Evolutionary conservation across 2,797 vertebrate genomes (phyloP), one percentile per base, ranked within the genome.

Genomic region (Enteromius unitaeniatus): DNA sequence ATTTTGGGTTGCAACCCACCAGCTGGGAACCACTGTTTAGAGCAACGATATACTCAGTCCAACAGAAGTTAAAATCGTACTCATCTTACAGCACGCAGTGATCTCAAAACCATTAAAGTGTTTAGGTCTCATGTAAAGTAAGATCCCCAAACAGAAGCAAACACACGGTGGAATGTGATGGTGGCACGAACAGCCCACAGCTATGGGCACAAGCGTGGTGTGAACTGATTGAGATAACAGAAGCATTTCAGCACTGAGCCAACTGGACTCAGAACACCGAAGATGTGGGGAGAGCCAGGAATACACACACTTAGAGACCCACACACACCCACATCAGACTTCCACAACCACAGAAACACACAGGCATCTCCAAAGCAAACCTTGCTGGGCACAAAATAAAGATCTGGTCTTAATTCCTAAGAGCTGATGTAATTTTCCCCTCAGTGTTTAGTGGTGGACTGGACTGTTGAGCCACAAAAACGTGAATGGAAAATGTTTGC

Each of bases 221-320:
- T 86, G 69, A 89, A 84, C 70, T 28, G 73, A 85, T 53, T 34
- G 42, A 79, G 76, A 83, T 77, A 82, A 81, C 72, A 88, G 68
- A 80, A 76, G 42, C 40, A 26, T 42, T 81, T 60, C 62, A 81
- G 68, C 6, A 11, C 19, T 51, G 73, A 45, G 77, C 75, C 82
- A 68, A 65, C 70, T 78, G 80, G 72, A 65, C 67, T 28, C 58
- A 69, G 23, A 75, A 64, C 64, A 76, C 62, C 0, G 26, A 67
- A 9, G 65, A 77, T 40, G 19, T 51, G 26, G 5, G 26, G 60
- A 21, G 37, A 85, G 58, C 51, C 28, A 76, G 53, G 64, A 85
- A 83, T 11, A 76, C 21, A 79, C 68, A 69, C 85, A 85, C 69
- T 55, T 64, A 42, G 60, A 82, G 75, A 47, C 10, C 69, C 37